A percentile compares a stretch with the other conserved stretches of the same genome.
phyloP scores from a whole-genome alignment of 2,113 vertebrate genomes.

The Apteryx owenii region DNA sequence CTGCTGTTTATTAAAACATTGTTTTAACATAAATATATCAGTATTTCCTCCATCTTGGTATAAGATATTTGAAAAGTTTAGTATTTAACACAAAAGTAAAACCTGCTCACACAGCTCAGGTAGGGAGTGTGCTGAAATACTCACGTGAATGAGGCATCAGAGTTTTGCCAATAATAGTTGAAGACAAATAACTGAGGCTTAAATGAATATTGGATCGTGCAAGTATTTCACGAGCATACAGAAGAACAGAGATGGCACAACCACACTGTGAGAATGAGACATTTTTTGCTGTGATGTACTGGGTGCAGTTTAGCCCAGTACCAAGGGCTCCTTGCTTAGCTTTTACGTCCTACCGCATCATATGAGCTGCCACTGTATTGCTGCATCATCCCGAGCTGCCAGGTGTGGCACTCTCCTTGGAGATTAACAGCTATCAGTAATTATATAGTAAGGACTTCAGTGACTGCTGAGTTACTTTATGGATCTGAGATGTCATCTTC shows the following conservation, averaged over 20 bases:
- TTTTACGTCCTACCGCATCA: fast-evolving
- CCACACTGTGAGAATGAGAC: background rate
- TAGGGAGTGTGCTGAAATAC: background rate
- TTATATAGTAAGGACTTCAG: background rate
- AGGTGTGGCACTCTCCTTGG: background rate
- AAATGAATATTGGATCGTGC: background rate
- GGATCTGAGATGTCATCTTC: background rate
- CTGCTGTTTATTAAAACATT: constrained; percentile 82
- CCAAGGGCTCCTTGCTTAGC: background rate
- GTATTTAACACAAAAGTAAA: background rate
- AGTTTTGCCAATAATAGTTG: background rate
- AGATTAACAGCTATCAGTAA: background rate
- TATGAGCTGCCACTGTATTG: fast-evolving
- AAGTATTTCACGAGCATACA: background rate
- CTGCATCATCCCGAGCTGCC: background rate
- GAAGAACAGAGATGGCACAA: background rate
- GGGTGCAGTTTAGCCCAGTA: fast-evolving
- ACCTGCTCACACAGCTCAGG: background rate
- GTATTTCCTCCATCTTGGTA: constrained; percentile 51
- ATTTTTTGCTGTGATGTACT: background rate
- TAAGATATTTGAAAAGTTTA: background rate
- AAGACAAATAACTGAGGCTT: background rate
- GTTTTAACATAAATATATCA: constrained; percentile 31
- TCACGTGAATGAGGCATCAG: background rate
- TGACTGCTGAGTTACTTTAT: background rate